A percentile compares a stretch with the other conserved stretches of the same genome.
Evolutionary conservation across 1,140 invertebrate species (phyloP).

Genomic region (Asbolus verrucosus): DNA sequence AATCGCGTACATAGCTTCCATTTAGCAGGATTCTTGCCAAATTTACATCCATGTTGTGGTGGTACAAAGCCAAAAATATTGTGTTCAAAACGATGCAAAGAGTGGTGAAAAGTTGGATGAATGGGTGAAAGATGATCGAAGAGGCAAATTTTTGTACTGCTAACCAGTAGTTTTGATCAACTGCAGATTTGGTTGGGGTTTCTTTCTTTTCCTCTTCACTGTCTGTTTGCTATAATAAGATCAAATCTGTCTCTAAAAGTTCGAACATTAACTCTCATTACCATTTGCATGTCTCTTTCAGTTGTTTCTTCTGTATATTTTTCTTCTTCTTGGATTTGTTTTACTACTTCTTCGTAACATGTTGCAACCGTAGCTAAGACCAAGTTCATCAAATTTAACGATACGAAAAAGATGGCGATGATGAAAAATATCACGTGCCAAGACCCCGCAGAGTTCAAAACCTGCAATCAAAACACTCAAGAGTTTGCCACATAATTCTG

Average conservation of each 20-base stretch:
- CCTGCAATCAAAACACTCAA: conserved; percentile 69
- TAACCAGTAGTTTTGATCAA: conserved; percentile 93
- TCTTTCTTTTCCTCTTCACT: too few species aligned
- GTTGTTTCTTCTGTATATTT: conserved; percentile 91
- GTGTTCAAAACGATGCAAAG: conserved; percentile 98
- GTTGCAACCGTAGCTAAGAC: conserved; percentile 99
- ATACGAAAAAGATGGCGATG: conserved; percentile 97
- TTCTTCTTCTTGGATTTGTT: conserved; percentile 97
- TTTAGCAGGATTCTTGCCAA: conserved; percentile 87
- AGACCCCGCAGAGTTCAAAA: conserved; percentile 92
- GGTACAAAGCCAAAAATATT: conserved; percentile 97
- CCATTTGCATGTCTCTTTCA: too few species aligned
- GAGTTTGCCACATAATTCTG: too few species aligned
- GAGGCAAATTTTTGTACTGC: conserved; percentile 90
- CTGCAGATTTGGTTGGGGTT: too few species aligned
- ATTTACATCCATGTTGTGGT: conserved; percentile 92
- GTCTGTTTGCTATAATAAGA: too few species aligned
- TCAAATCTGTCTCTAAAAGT: too few species aligned
- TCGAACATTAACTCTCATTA: too few species aligned
- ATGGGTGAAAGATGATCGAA: conserved; percentile 95
- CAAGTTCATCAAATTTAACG: conserved; percentile 98
- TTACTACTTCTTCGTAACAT: conserved; percentile 98
- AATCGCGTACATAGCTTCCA: conserved; percentile 90
- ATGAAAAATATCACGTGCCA: conserved; percentile 99
- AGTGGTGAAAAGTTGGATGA: conserved; percentile 98